These are phyloP conservation scores for Microctenopoma lineatum DNA, from an alignment of 2,797 vertebrate species.

Conservation along the genomic window DNA sequence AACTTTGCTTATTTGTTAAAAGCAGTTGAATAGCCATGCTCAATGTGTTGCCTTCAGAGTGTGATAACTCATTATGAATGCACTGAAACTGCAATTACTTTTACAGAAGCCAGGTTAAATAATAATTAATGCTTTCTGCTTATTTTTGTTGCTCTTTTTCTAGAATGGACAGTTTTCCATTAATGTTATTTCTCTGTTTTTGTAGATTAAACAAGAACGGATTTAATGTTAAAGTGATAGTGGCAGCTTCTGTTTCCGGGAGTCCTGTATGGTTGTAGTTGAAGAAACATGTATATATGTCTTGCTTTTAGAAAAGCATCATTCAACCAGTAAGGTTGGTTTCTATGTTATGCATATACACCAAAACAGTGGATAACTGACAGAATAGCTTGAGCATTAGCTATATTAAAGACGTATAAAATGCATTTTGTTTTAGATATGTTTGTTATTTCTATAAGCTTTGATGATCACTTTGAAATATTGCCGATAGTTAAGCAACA, in stretches of 20 bases:
- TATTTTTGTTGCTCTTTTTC: slow-evolving; percentile 10
- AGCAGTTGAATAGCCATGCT: slow-evolving; percentile 82
- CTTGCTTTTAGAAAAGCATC: slow-evolving; percentile 71
- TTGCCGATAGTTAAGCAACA: slow-evolving; percentile 49
- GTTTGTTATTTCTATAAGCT: slow-evolving; percentile 65
- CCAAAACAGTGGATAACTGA: too few relatives aligned
- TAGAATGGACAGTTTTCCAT: slow-evolving; percentile 21
- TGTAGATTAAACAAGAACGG: slow-evolving; percentile 18
- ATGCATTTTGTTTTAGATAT: slow-evolving; percentile 34
- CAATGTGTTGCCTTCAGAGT: slow-evolving; percentile 82
- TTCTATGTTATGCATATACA: slow-evolving; percentile 66
- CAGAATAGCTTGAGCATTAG: slow-evolving; percentile 66
- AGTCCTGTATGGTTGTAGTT: slow-evolving; percentile 45
- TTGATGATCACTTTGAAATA: slow-evolving; percentile 66
- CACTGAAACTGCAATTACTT: slow-evolving; percentile 72
- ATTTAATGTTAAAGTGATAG: slow-evolving; percentile 32
- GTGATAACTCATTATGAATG: slow-evolving; percentile 70
- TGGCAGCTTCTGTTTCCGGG: slow-evolving; percentile 57
- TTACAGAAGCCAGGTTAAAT: slow-evolving; percentile 53
- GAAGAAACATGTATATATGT: slow-evolving; percentile 65
- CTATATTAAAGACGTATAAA: slow-evolving; percentile 58
- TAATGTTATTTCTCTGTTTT: slow-evolving; percentile 46
- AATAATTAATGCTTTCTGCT: background rate
- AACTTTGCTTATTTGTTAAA: slow-evolving; percentile 71
- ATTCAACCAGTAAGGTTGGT: slow-evolving; percentile 59